phyloP scores from a whole-genome alignment of 2,113 vertebrate species.

The Miniopterus natalensis region DNA sequence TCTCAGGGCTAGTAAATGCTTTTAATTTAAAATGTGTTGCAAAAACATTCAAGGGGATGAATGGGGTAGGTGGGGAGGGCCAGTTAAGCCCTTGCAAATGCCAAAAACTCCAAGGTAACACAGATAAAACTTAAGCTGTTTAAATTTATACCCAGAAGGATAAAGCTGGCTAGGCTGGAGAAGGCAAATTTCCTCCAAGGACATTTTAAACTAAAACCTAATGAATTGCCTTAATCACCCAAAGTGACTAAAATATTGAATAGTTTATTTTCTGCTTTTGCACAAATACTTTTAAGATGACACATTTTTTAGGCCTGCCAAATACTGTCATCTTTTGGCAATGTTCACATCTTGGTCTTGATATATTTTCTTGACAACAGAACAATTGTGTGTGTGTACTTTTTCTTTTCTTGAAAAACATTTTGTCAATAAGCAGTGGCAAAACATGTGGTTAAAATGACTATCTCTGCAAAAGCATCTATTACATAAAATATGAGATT shows the following conservation, averaged over 20 bases:
- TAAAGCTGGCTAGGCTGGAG: conserved; percentile 67
- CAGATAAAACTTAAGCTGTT: conserved; percentile 8
- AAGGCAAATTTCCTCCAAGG: conserved; percentile 77
- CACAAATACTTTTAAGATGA: conserved; percentile 97
- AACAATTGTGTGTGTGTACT: conserved; percentile 80
- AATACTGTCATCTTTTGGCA: conserved; percentile 94
- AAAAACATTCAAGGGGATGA: not conserved
- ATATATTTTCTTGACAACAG: conserved; percentile 91
- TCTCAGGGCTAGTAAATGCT: conserved; percentile 78
- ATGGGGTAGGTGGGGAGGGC: not conserved
- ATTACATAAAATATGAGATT: conserved; percentile 76
- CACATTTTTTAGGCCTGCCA: conserved; percentile 94
- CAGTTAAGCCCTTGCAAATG: not conserved
- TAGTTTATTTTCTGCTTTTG: conserved; percentile 94
- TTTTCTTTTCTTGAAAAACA: conserved; percentile 81
- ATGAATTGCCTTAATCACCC: conserved; percentile 86
- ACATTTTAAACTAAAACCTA: conserved; percentile 83
- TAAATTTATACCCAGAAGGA: conserved; percentile 30
- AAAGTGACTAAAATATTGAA: conserved; percentile 88
- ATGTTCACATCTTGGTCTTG: conserved; percentile 86
- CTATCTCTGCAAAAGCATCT: conserved; percentile 77
- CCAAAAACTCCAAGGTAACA: conserved; percentile 31
- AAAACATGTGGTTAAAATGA: conserved; percentile 79
- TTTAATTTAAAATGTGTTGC: conserved; percentile 84
- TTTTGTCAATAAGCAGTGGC: conserved; percentile 80